These are phyloP conservation scores for Parapristionchus giblindavisi DNA, from an alignment of 2,888 invertebrate species.

Conservation along the genomic window DNA sequence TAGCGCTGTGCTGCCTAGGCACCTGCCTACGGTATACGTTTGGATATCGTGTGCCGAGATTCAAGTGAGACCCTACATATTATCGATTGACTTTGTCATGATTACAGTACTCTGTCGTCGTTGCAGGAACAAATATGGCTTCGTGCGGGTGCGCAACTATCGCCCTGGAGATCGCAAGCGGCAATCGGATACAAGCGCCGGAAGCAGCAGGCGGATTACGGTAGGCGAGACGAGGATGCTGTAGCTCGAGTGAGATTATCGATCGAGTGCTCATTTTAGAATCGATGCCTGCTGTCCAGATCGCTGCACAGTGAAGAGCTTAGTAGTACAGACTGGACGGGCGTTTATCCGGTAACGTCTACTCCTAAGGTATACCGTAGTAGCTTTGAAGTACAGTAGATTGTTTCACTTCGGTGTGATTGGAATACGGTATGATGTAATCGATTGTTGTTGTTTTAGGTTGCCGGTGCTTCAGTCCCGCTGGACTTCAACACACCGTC, in stretches of 20 bases:
- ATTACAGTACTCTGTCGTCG: not conserved
- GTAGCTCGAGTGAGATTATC: not conserved
- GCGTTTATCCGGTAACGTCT: no score
- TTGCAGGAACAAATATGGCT: constrained; percentile 27
- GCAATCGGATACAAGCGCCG: no score
- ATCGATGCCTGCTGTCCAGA: no score
- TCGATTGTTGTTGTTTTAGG: not conserved
- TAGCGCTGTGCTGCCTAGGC: constrained; percentile 18
- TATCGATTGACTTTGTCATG: not conserved
- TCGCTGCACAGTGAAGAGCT: no score
- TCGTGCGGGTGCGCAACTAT: constrained; percentile 15
- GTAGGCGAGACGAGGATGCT: not conserved
- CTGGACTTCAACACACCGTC: constrained; percentile 18
- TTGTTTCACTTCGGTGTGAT: not conserved
- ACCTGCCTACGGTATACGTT: constrained; percentile 22
- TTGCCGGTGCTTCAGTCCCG: not conserved
- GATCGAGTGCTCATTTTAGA: no score
- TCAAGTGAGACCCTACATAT: not conserved
- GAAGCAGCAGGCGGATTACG: not conserved
- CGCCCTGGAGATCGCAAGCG: no score
- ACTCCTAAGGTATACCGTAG: no score
- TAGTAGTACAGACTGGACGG: no score
- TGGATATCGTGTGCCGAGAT: constrained; percentile 6
- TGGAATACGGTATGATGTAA: not conserved
- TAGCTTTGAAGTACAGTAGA: not conserved